Percentiles rank a stretch among this genome's conserved stretches.
phyloP scores from a whole-genome alignment of 2,113 vertebrate genomes.

The Nibea albiflora region DNA sequence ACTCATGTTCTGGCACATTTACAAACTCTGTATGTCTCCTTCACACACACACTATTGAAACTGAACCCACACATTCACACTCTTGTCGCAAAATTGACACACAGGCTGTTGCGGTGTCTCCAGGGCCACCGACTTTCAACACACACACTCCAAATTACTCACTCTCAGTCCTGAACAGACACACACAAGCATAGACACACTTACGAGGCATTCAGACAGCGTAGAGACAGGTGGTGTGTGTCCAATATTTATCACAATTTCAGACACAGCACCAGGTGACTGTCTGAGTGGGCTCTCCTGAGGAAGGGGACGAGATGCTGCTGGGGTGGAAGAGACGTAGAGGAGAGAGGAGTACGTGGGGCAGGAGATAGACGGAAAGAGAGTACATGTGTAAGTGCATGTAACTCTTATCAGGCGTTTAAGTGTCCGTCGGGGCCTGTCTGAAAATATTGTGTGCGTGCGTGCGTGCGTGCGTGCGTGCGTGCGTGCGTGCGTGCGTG shows the following conservation, averaged over 20 bases:
- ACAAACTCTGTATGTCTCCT: slow-evolving; percentile 7
- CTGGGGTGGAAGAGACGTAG: slow-evolving; percentile 12
- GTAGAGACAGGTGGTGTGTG: slow-evolving; percentile 54
- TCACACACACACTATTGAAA: slow-evolving; percentile 4
- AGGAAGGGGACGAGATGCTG: slow-evolving; percentile 34
- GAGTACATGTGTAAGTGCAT: slow-evolving; percentile 60
- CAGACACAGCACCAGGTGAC: slow-evolving; percentile 56
- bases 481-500: neutral
- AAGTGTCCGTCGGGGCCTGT: slow-evolving; percentile 65
- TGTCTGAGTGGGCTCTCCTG: slow-evolving; percentile 61
- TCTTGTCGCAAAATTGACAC: slow-evolving; percentile 31
- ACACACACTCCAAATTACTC: slow-evolving; percentile 16
- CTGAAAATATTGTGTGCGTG: slow-evolving; percentile 41
- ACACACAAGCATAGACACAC: neutral
- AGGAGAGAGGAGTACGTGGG: slow-evolving; percentile 37
- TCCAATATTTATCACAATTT: slow-evolving; percentile 49
- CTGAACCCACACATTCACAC: slow-evolving; percentile 21
- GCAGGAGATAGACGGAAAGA: slow-evolving; percentile 30
- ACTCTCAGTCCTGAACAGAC: slow-evolving; percentile 17
- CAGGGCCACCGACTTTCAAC: slow-evolving; percentile 26
- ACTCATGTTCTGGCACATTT: neutral
- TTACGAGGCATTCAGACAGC: slow-evolving; percentile 22
- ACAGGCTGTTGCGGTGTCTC: slow-evolving; percentile 40
- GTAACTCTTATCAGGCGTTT: slow-evolving; percentile 57
- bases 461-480: slow-evolving; percentile 2